Evolutionary conservation across 2,113 vertebrate species (phyloP).

Genomic region (Ariopsis seemanni): DNA sequence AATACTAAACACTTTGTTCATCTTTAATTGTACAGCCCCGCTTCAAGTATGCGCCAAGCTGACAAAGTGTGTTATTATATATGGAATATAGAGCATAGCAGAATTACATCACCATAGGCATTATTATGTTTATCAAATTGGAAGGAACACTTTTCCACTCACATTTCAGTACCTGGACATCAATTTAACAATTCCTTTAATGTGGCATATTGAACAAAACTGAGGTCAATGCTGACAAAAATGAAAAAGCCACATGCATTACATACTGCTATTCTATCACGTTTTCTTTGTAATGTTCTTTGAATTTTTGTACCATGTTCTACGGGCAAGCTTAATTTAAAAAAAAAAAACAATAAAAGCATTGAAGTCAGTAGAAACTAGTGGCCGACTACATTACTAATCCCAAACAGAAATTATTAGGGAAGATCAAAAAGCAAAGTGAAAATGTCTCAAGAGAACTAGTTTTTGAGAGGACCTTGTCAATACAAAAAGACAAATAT

Average conservation of each 20-base stretch:
- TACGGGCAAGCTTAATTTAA: constrained; percentile 8
- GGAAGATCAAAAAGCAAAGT: constrained; percentile 23
- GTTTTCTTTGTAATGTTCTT: neutral
- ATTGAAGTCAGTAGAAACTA: constrained; percentile 17
- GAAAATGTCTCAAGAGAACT: constrained; percentile 9
- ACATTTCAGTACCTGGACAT: constrained; percentile 31
- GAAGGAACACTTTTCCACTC: constrained; percentile 11
- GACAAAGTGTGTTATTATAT: constrained; percentile 26
- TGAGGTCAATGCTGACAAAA: constrained; percentile 20
- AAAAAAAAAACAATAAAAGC: constrained; percentile 21
- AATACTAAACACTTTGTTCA: neutral
- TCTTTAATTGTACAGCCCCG: constrained; percentile 7
- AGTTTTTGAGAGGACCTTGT: constrained; percentile 3
- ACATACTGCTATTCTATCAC: constrained; percentile 29
- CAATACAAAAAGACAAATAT: constrained; percentile 9
- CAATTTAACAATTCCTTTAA: constrained; percentile 29
- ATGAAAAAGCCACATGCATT: constrained; percentile 38
- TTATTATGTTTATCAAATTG: neutral
- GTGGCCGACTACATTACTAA: constrained; percentile 6
- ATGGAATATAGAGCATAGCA: constrained; percentile 16
- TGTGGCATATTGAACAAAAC: constrained; percentile 30
- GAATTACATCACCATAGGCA: constrained; percentile 25
- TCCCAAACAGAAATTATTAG: constrained; percentile 11
- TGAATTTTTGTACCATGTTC: neutral
- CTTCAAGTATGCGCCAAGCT: constrained; percentile 13